phyloP scores from a whole-genome alignment of 2,797 vertebrate species.

The Glyptemys insculpta region DNA sequence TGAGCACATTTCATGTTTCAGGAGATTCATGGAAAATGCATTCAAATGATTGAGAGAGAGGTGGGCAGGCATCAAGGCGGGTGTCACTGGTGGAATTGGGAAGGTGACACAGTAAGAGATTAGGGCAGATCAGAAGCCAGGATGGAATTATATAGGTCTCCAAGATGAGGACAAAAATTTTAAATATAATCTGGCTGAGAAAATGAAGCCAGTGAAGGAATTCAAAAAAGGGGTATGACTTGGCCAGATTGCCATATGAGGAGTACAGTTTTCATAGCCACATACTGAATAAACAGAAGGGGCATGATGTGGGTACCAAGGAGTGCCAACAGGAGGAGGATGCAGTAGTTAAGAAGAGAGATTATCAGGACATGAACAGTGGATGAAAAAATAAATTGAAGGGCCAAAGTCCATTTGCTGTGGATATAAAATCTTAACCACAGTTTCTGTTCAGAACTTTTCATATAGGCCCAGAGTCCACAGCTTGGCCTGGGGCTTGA shows the following conservation, averaged over 20 bases:
- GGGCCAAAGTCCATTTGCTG: too few relatives aligned
- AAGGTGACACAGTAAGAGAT: neutral
- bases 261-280: neutral
- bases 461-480: too few relatives aligned
- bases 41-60: neutral
- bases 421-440: too few relatives aligned
- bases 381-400: neutral
- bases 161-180: neutral
- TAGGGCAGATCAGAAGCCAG: neutral
- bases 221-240: neutral
- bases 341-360: neutral
- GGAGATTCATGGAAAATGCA: fast-evolving
- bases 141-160: neutral
- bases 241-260: neutral
- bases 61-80: neutral
- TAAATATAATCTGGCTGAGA: neutral
- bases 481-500: too few relatives aligned
- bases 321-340: neutral
- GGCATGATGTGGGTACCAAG: neutral
- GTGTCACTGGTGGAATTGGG: neutral
- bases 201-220: neutral
- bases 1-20: neutral
- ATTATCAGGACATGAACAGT: fast-evolving
- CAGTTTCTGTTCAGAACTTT: too few relatives aligned
- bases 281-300: neutral